Conservation (phyloP, 1,140 invertebrate species). For the Drosophila kikkawai region DNA sequence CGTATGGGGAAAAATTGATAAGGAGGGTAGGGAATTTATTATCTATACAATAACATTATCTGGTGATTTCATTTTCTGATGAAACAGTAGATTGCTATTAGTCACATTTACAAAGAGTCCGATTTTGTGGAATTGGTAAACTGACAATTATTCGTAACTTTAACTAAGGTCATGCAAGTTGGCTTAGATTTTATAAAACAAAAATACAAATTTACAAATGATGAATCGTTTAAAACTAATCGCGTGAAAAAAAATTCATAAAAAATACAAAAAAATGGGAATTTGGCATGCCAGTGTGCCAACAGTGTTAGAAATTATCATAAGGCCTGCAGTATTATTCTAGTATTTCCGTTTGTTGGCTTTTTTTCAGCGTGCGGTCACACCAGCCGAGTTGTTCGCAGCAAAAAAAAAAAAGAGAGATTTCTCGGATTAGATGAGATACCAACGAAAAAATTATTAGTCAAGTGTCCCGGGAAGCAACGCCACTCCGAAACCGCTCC, state of each 20-base stretch:
- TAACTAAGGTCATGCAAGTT: not conserved
- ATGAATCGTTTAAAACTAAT: not conserved
- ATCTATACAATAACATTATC: too few species aligned
- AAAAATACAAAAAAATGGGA: not conserved
- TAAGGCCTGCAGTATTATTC: not conserved
- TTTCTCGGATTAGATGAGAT: slow-evolving; percentile 45
- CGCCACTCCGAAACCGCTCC: slow-evolving; percentile 15
- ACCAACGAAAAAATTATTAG: slow-evolving; percentile 52
- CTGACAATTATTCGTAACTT: not conserved
- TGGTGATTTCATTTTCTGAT: too few species aligned
- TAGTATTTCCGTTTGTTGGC: not conserved
- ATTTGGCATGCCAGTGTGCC: not conserved
- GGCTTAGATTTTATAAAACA: not conserved
- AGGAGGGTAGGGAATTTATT: too few species aligned
- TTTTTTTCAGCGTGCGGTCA: not conserved
- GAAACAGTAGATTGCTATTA: too few species aligned
- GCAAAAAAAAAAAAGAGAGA: slow-evolving; percentile 36
- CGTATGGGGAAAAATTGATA: too few species aligned
- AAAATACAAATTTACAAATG: not conserved
- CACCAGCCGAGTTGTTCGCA: slow-evolving; percentile 22
- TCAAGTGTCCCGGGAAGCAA: slow-evolving; percentile 28
- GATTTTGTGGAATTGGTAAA: not conserved
- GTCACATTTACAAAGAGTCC: not conserved
- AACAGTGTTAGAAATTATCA: not conserved
- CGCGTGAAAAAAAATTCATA: not conserved